Conservation (phyloP, 2,888 invertebrate species). For the Diachrysia chrysitis region DNA sequence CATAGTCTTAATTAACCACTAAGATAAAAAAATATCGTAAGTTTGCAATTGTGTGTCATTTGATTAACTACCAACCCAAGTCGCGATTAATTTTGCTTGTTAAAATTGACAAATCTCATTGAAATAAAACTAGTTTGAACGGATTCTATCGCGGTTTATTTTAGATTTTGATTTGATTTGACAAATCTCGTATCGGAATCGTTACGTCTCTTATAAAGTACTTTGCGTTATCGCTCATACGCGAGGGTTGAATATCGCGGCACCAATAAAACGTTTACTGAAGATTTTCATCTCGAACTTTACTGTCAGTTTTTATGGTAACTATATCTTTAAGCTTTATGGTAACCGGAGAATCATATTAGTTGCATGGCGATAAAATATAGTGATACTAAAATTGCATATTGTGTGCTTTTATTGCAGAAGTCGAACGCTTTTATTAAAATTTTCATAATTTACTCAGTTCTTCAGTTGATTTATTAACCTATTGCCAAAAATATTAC, state of each 20-base stretch:
- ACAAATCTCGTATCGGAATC: conserved; percentile 24
- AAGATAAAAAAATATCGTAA: too few species aligned
- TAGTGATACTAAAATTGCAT: neutral
- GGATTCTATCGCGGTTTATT: too few species aligned
- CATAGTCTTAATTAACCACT: too few species aligned
- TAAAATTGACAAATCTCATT: too few species aligned
- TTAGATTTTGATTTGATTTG: too few species aligned
- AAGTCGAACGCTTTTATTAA: neutral
- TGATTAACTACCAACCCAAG: too few species aligned
- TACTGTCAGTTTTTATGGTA: conserved; percentile 41
- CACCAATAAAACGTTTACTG: conserved; percentile 48
- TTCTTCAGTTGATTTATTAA: too few species aligned
- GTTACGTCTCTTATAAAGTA: conserved; percentile 30
- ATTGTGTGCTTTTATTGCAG: neutral
- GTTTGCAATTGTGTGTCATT: too few species aligned
- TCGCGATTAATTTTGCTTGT: too few species aligned
- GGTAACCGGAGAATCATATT: conserved; percentile 1
- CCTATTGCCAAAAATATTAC: too few species aligned
- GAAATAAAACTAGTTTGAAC: too few species aligned
- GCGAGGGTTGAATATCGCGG: conserved; percentile 25
- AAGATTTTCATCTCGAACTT: conserved; percentile 51
- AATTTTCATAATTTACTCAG: too few species aligned
- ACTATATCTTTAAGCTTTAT: conserved; percentile 9
- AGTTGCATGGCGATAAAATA: neutral
- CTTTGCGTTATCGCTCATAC: conserved; percentile 28